Percentiles rank a stretch among this genome's conserved stretches.
Evolutionary conservation across 1,140 invertebrate species (phyloP).

Genomic region (Macrocentrus cingulum): DNA sequence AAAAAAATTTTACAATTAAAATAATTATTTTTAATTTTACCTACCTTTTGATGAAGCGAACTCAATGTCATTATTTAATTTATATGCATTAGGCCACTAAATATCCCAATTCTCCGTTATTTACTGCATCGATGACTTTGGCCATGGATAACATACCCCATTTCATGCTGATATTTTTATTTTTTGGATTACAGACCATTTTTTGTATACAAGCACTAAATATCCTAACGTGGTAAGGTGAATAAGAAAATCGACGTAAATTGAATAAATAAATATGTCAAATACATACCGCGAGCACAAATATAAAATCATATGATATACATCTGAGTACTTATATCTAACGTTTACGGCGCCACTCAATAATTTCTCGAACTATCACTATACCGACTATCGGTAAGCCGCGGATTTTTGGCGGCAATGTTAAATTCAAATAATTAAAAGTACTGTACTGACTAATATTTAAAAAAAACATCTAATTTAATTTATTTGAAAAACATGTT

Average conservation of each 20-base stretch:
- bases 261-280: not conserved
- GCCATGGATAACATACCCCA: not conserved
- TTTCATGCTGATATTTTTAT: not conserved
- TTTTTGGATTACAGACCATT: not conserved
- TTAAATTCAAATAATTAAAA: no score
- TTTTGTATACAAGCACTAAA: no score
- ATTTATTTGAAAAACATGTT: no score
- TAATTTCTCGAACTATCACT: not conserved
- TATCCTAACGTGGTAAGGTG: no score
- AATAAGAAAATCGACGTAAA: not conserved
- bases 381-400: no score
- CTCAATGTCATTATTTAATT: not conserved
- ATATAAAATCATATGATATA: not conserved
- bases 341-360: not conserved
- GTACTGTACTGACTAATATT: no score
- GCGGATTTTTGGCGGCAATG: no score
- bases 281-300: not conserved
- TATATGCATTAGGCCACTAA: not conserved
- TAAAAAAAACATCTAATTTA: no score
- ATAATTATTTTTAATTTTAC: not conserved
- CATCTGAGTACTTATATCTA: not conserved
- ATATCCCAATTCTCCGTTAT: not conserved
- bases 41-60: slow-evolving; percentile 1
- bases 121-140: not conserved
- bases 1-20: slow-evolving; percentile 22